A percentile compares a stretch with the other conserved stretches of the same genome.
Conservation (phyloP, 2,888 invertebrate genomes). For the Cactoblastis cactorum region DNA sequence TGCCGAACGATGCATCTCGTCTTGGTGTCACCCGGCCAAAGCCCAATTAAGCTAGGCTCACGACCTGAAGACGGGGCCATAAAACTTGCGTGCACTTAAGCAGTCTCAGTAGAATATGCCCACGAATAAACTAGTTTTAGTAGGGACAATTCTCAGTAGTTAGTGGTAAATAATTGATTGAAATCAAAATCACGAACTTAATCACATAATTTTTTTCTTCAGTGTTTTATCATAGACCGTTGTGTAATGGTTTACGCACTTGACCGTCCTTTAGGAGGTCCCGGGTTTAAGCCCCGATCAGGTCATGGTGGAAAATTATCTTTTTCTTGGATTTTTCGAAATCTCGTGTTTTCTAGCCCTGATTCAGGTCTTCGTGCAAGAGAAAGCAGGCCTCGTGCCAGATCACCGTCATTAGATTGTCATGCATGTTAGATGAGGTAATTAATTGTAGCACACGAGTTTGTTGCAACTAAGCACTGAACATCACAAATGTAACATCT, state of each 20-base stretch:
- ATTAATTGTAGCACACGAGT: conserved; percentile 71
- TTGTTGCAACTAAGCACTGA: conserved; percentile 31
- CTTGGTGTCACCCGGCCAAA: conserved; percentile 73
- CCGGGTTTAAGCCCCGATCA: too few relatives aligned
- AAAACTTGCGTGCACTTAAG: conserved; percentile 24
- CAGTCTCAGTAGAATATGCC: background rate
- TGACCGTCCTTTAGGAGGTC: too few relatives aligned
- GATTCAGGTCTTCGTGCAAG: conserved; percentile 52
- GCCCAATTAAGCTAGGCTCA: conserved; percentile 77
- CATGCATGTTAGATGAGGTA: conserved; percentile 72
- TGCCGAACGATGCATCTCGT: conserved; percentile 74
- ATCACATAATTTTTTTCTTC: too few relatives aligned
- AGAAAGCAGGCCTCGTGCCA: conserved; percentile 69
- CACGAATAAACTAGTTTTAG: too few relatives aligned
- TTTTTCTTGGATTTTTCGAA: too few relatives aligned
- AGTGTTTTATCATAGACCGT: too few relatives aligned
- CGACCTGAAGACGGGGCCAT: conserved; percentile 58
- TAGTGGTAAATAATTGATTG: too few relatives aligned
- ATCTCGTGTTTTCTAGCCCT: background rate
- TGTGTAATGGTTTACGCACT: too few relatives aligned
- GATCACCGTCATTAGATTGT: conserved; percentile 74
- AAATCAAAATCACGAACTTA: too few relatives aligned
- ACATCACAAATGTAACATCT: background rate
- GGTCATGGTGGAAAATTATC: too few relatives aligned
- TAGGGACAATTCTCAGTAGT: too few relatives aligned